phyloP scores from a whole-genome alignment of 2,888 invertebrate species.

The Papilio elwesi region DNA sequence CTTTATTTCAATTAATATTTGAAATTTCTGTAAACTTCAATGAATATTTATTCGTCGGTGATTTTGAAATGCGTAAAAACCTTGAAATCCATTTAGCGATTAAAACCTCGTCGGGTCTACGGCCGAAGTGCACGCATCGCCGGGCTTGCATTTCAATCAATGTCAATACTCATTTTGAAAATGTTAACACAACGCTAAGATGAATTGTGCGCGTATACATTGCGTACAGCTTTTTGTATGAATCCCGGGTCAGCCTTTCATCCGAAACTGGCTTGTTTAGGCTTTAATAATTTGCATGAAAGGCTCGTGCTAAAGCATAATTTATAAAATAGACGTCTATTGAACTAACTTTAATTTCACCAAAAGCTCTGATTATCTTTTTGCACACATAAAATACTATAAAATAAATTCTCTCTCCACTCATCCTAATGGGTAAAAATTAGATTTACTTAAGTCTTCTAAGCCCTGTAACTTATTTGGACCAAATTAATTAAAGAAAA shows the following conservation, averaged over 20 bases:
- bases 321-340: slow-evolving; percentile 27
- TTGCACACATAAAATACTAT: background rate
- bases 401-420: background rate
- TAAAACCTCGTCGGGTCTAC: slow-evolving; percentile 48
- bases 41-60: slow-evolving; percentile 7
- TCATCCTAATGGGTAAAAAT: slow-evolving; percentile 7
- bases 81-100: slow-evolving; percentile 55
- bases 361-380: slow-evolving; percentile 5
- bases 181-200: slow-evolving; percentile 47
- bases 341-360: slow-evolving; percentile 31
- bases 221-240: slow-evolving; percentile 30
- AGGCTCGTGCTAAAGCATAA: slow-evolving; percentile 20
- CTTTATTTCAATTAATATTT: background rate
- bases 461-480: background rate
- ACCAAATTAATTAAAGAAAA: background rate
- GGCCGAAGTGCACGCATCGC: slow-evolving; percentile 51
- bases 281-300: slow-evolving; percentile 18
- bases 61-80: slow-evolving; percentile 39
- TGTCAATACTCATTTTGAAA: slow-evolving; percentile 66
- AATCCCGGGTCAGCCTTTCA: slow-evolving; percentile 20
- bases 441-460: background rate
- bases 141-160: slow-evolving; percentile 65
- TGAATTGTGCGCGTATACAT: slow-evolving; percentile 37
- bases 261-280: slow-evolving; percentile 15
- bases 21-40: background rate